Conservation (phyloP, 2,797 vertebrate genomes). For the Taenioides sp. region DNA sequence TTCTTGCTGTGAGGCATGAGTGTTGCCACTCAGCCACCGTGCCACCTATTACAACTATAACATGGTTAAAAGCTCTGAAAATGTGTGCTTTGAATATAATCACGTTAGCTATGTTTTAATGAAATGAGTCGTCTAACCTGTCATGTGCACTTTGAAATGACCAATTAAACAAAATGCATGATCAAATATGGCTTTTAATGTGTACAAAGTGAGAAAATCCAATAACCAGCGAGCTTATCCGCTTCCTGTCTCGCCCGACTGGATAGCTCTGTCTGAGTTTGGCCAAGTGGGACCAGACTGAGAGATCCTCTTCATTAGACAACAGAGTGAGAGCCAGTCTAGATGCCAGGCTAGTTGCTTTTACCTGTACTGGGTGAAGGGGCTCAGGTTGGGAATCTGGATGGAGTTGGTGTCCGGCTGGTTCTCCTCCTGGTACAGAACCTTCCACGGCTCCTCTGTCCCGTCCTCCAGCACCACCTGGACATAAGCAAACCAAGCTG, state of each 20-base stretch:
- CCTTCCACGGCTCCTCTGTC: conserved; percentile 86
- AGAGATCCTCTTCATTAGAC: background rate
- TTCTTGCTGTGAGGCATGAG: too few relatives aligned
- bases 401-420: conserved; percentile 85
- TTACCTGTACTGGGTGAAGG: conserved; percentile 95
- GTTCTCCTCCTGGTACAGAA: conserved; percentile 86
- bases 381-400: conserved; percentile 89
- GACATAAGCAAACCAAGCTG: background rate
- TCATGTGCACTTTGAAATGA: too few relatives aligned
- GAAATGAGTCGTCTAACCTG: too few relatives aligned
- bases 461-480: conserved; percentile 60
- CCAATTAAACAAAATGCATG: too few relatives aligned
- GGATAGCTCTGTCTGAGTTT: background rate
- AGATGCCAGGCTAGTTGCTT: conserved; percentile 9
- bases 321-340: background rate
- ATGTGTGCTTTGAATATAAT: too few relatives aligned
- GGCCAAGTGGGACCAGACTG: background rate
- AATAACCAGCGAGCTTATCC: too few relatives aligned
- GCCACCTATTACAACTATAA: too few relatives aligned
- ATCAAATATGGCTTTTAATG: too few relatives aligned
- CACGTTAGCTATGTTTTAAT: too few relatives aligned
- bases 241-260: background rate
- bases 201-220: too few relatives aligned
- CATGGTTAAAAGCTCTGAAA: too few relatives aligned
- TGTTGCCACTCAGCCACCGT: too few relatives aligned